These are phyloP conservation scores for Lacanobia wlatinum DNA, from an alignment of 2,888 invertebrate genomes.

Conservation along the genomic window DNA sequence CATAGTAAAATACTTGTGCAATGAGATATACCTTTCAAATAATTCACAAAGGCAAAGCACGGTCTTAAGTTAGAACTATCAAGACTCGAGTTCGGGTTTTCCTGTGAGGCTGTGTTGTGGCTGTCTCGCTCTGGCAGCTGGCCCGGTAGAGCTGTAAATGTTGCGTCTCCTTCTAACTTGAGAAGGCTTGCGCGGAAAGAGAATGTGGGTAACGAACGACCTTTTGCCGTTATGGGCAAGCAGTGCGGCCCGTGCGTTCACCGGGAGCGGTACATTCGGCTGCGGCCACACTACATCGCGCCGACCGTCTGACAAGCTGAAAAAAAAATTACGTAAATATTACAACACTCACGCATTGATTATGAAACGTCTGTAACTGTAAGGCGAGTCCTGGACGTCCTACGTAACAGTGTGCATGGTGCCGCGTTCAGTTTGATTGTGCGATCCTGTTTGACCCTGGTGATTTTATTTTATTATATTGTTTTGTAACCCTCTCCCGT, in stretches of 20 bases:
- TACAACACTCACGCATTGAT: conserved; percentile 88
- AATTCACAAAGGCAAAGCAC: conserved; percentile 88
- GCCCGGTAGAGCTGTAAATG: conserved; percentile 67
- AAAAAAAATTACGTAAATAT: conserved; percentile 90
- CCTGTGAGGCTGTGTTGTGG: conserved; percentile 82
- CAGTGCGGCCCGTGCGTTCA: conserved; percentile 90
- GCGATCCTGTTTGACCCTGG: conserved; percentile 85
- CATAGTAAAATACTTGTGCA: conserved; percentile 83
- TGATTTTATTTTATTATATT: conserved; percentile 87
- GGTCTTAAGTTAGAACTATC: conserved; percentile 89
- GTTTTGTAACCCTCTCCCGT: conserved; percentile 81
- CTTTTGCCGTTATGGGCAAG: conserved; percentile 89
- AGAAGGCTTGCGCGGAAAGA: conserved; percentile 91
- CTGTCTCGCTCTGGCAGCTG: conserved; percentile 76
- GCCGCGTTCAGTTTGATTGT: conserved; percentile 82
- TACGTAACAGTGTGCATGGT: conserved; percentile 71
- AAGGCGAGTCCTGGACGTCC: conserved; percentile 69
- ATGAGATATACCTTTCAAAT: conserved; percentile 86
- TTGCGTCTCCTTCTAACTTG: conserved; percentile 83
- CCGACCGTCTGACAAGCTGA: conserved; percentile 83
- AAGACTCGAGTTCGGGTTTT: conserved; percentile 89
- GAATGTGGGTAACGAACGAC: conserved; percentile 91
- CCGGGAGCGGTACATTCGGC: conserved; percentile 81
- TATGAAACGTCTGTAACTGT: conserved; percentile 83
- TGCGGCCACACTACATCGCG: conserved; percentile 76